Base-by-base conservation (phyloP, 2,113 vertebrate species). In the Aleadryas rufinucha region DNA sequence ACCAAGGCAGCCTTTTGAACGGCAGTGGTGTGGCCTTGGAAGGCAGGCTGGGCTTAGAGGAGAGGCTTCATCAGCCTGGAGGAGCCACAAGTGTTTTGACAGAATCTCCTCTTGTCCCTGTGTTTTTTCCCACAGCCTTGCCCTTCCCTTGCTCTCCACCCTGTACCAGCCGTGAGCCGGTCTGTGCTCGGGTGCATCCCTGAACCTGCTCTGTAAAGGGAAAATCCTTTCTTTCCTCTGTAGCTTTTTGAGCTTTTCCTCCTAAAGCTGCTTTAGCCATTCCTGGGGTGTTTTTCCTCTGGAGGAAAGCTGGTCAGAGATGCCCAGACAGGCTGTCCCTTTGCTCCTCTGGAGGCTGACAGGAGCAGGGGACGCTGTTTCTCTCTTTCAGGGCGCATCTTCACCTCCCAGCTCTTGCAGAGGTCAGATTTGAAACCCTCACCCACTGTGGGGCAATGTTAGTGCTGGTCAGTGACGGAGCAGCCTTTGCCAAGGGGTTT, bases 111-210 rank as follows among this genome's bases (percentile, higher is more conserved):
- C 28, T 71, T 47, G 30, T 59, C 52, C 28, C 6, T 68, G 0
- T n/a, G 41, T 17, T 63, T 45, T 76, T 59, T n/a, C 30, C 45
- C 44, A 26, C 61, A 64, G 44, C 53, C 26, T 83, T 72, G 31
- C 45, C 76, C 54, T 60, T 84, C 33, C 37, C 11, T 60, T 77
- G 45, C 60, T 61, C n/a, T 61, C 42, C 30, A 12, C 30, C 19
- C 53, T 26, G 17, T 18, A 26, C 37, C 14, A 39, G 21, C 75
- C 5, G 0, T 11, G 64, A 82, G n/a, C 59, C 0, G 0, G 8
- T 64, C 44, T 94, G 75, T 33, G 28, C 65, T 70, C 7, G 1
- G 21, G 16, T 42, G 28, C 22, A 1, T 75, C 82, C 47, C 65
- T 52, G 74, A 77, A 45, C 54, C 20, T 49, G 17, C n/a, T 74